phyloP scores from a whole-genome alignment of 2,888 invertebrate genomes.

The Drosophila mettleri region DNA sequence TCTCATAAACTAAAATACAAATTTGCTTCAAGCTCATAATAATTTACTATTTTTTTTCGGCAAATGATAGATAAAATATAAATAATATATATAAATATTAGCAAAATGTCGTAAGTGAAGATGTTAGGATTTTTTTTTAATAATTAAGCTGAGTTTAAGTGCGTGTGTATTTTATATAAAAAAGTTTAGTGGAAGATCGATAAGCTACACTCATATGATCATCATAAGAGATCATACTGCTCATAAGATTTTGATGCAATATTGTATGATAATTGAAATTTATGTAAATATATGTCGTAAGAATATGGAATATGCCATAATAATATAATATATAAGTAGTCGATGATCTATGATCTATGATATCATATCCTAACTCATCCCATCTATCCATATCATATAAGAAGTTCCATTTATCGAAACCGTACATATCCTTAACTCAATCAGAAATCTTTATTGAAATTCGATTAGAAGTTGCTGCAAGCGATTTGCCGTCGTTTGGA shows the following conservation, averaged over 20 bases:
- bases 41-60: conserved; percentile 2
- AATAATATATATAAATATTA: neutral
- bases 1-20: neutral
- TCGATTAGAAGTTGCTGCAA: conserved; percentile 45
- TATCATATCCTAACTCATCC: neutral
- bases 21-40: neutral
- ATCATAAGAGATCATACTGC: too few relatives aligned
- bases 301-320: too few relatives aligned
- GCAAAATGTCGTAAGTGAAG: conserved; percentile 61
- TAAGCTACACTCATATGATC: too few relatives aligned
- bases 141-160: neutral
- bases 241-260: too few relatives aligned
- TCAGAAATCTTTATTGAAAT: neutral
- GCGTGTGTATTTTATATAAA: too few relatives aligned
- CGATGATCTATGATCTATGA: neutral
- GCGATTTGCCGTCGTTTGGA: conserved; percentile 68
- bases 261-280: too few relatives aligned
- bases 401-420: neutral
- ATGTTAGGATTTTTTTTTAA: neutral
- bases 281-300: too few relatives aligned
- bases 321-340: neutral
- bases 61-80: conserved; percentile 24
- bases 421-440: neutral
- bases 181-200: neutral
- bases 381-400: too few relatives aligned